Evolutionary conservation across 2,113 vertebrate genomes (phyloP), one percentile per base, ranked within the genome.

Genomic region (Albula goreensis): DNA sequence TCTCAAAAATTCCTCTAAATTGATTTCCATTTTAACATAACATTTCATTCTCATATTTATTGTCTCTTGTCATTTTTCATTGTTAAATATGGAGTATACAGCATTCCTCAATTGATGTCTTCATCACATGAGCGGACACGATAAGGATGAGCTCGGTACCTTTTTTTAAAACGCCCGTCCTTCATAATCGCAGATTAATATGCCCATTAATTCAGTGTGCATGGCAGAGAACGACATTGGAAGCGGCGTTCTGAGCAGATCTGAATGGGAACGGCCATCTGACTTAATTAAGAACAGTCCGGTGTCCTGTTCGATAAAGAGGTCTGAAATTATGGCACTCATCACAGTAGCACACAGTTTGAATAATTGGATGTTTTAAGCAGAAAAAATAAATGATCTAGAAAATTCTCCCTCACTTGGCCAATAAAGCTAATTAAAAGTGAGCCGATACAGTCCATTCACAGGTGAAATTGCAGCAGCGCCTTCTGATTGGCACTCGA

Each of bases 371-470:
- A 91, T 88, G 89, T 87, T 90, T 89, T 89, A 89, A 80, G 83
- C 84, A 31, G 88, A 87, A 90, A 89, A 91, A 89, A 87, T 77
- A 85, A 89, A 90, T 85, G 66, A 87, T 88, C 78, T 86, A 92
- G 87, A 91, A 91, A 91, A 90, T 89, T 87, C 86, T 87, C 88
- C 90, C 88, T 87, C 50, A 8, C 87, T 88, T 88, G 85, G 83
- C 88, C 87, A 92, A 90, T 90, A 85, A 89, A 91, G 90, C 87
- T 89, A 91, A 91, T 92, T 91, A 92, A 91, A 92, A 91, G 85
- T 85, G 81, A 88, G 86, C 53, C 51, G 70, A 86, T 89, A 81
- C 86, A 70, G 86, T 86, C 82, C 82, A 84, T 60, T 90, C 80
- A 50, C 74, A 89, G 85, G 87, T 89, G 82, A 82, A 90, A 88